Evolutionary conservation across 2,113 vertebrate genomes (phyloP).

Genomic region (Desmodus rotundus): DNA sequence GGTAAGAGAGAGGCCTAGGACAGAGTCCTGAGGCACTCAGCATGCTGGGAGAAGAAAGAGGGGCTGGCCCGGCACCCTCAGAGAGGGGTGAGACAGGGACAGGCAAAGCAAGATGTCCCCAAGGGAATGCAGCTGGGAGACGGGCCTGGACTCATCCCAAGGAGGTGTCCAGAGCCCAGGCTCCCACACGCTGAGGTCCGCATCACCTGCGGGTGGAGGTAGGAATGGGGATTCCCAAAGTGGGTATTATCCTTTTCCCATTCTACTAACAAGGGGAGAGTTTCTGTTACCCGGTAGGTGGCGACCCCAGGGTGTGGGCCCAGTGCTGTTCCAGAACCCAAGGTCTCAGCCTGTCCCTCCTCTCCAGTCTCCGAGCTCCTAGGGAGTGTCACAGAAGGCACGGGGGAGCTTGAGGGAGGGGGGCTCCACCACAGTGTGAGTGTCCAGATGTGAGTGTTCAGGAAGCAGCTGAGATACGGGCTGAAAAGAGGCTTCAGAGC

Average conservation of each 20-base stretch:
- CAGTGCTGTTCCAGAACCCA: neutral
- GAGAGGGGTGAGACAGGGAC: neutral
- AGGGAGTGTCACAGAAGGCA: neutral
- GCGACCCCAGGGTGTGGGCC: rapidly evolving
- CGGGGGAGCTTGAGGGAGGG: neutral
- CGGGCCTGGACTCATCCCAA: neutral
- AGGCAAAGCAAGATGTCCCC: constrained; percentile 31
- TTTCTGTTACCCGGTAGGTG: neutral
- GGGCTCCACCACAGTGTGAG: neutral
- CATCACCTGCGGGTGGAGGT: neutral
- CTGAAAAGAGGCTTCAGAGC: neutral
- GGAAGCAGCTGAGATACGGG: neutral
- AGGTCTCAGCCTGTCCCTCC: neutral
- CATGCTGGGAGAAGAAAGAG: neutral
- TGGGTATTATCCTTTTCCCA: neutral
- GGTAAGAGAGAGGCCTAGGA: neutral
- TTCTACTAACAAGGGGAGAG: neutral
- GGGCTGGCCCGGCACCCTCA: neutral
- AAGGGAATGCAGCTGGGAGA: neutral
- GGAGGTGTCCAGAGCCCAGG: constrained; percentile 21
- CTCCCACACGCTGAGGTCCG: neutral
- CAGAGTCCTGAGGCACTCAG: neutral
- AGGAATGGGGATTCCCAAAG: neutral
- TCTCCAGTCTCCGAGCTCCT: neutral
- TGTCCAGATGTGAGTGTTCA: neutral